Conservation (phyloP, 2,797 vertebrate species). For the Malacoraja senta region DNA sequence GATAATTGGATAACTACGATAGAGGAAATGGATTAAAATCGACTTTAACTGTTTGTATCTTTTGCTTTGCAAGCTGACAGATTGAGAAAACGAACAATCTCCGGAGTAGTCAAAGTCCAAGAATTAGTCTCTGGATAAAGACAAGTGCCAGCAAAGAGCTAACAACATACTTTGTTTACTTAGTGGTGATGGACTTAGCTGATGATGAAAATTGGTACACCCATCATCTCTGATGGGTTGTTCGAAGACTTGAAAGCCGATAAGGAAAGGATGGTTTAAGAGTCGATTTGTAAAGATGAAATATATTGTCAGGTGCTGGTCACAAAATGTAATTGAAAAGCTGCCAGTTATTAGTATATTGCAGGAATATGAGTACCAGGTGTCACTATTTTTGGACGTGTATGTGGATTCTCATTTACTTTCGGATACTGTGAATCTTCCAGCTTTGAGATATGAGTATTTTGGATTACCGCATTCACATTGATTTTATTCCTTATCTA, state of each 20-base stretch:
- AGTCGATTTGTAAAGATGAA: neutral
- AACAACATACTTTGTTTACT: neutral
- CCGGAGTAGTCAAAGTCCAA: neutral
- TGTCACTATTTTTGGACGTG: neutral
- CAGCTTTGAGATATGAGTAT: neutral
- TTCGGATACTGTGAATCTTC: neutral
- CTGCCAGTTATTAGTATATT: constrained; percentile 22
- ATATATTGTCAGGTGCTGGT: neutral
- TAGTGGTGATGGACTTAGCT: neutral
- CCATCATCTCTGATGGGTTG: neutral
- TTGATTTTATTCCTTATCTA: neutral
- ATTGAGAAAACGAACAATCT: neutral
- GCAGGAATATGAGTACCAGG: neutral
- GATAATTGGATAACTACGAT: neutral
- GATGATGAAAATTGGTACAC: neutral
- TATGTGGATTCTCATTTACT: neutral
- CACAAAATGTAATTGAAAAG: constrained; percentile 18
- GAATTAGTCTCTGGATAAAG: neutral
- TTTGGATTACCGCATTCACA: neutral
- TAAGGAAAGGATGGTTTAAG: neutral
- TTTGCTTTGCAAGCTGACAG: neutral
- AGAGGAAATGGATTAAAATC: neutral
- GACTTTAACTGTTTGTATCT: neutral
- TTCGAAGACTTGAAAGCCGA: neutral
- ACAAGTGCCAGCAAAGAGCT: neutral